A percentile compares a stretch with the other conserved stretches of the same genome.
phyloP scores from a whole-genome alignment of 2,113 vertebrate species.

The Benitochromis conjunctus region DNA sequence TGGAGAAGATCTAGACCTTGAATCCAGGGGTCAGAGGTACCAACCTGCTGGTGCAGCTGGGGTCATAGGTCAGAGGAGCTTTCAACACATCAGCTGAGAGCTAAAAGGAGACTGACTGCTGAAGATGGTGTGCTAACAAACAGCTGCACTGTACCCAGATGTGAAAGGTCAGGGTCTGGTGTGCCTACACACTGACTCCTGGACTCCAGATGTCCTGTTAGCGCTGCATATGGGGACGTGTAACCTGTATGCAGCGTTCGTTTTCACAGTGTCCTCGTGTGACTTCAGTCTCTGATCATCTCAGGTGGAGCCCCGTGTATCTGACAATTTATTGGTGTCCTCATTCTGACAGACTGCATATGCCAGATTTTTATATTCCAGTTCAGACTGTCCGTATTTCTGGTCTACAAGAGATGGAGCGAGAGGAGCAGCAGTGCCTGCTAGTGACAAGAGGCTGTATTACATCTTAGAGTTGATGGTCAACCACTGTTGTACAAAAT shows the following conservation, averaged over 20 bases:
- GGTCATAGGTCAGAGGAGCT: not conserved
- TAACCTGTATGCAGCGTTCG: not conserved
- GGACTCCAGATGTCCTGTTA: not conserved
- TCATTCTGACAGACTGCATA: not conserved
- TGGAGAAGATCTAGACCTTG: constrained; percentile 75
- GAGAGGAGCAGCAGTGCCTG: not conserved
- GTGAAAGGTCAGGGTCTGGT: not conserved
- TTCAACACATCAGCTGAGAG: not conserved
- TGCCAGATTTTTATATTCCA: not conserved
- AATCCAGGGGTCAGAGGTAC: not conserved
- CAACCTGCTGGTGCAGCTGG: not conserved
- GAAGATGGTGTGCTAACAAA: not conserved
- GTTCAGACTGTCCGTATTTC: not conserved
- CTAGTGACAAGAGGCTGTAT: not conserved
- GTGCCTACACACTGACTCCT: not conserved
- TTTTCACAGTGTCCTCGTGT: not conserved
- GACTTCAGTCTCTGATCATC: not conserved
- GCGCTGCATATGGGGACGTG: not conserved
- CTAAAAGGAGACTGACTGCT: not conserved
- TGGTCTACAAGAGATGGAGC: not conserved
- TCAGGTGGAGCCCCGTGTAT: not conserved
- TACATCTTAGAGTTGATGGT: not conserved
- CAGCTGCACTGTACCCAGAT: not conserved
- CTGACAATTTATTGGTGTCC: not conserved
- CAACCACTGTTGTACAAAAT: not conserved